Base-by-base conservation (phyloP, 2,797 vertebrate genomes). In the Telmatherina bonti region DNA sequence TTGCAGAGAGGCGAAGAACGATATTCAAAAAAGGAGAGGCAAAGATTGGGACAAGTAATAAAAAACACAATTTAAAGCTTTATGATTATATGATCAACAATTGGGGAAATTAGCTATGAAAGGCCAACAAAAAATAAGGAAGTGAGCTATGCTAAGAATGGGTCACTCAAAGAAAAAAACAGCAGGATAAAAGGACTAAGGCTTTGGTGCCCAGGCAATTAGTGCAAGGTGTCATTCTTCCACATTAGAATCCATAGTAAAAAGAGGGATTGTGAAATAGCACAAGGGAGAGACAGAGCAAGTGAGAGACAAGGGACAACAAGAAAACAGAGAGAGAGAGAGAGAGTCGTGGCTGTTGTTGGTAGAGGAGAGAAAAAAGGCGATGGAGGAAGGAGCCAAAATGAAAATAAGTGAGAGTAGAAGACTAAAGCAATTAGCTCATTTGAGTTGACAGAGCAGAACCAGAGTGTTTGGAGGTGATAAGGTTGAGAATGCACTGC, bases 351-450 rank as follows among this genome's bases (percentile, higher is more conserved):
- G 72, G 58, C 54, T 29, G 2, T 35, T 79, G 81, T 82, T 78
- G 76, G 75, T 65, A 74, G 65, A 56, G 31, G 59, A 82, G 64
- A 18, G 4, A 80, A 67, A 55, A 47, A 72, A 54, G 67, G 35
- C 43, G 30, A 67, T 56, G 35, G 60, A 62, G 66, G 41, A 62
- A 62, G 36, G 65, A 76, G 83, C 52, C 47, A 74, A 79, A 85
- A 87, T 82, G 79, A 84, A 89, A 88, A 85, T 66, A 71, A 81
- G 78, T 80, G 69, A 54, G 78, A 84, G 75, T 67, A 53, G 67
- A 88, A 84, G 76, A 85, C 87, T 70, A 81, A 87, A 83, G 80
- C 85, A 92, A 89, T 92, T 91, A 91, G 80, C 86, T 84, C 80
- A 76, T 88, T 90, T 85, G 68, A 85, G 86, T 88, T 90, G 86